Evolutionary conservation across 2,113 vertebrate genomes (phyloP).

Genomic region (Nymphicus hollandicus): DNA sequence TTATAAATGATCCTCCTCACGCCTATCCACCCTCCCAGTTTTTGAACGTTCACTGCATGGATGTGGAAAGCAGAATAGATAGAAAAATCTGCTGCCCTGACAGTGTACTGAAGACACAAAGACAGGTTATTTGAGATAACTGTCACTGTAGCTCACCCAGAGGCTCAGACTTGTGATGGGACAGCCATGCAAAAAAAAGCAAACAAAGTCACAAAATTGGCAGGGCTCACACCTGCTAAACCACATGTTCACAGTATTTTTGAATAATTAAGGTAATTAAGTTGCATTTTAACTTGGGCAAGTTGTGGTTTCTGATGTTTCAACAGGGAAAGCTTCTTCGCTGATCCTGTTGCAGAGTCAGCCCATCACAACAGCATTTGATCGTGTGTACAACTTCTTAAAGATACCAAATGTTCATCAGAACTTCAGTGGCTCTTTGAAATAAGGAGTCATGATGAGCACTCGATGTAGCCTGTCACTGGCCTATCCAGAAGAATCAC

Average conservation of each 20-base stretch:
- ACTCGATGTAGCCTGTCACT: not conserved
- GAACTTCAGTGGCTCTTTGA: not conserved
- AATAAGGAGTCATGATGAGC: not conserved
- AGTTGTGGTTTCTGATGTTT: not conserved
- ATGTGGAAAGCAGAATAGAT: not conserved
- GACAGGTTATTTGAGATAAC: not conserved
- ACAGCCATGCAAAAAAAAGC: not conserved
- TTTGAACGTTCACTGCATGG: not conserved
- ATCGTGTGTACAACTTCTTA: not conserved
- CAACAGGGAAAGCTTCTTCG: not conserved
- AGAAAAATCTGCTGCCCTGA: not conserved
- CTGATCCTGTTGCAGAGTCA: not conserved
- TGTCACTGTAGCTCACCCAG: rapidly evolving
- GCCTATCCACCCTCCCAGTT: not conserved
- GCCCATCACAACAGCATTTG: not conserved
- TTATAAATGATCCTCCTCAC: not conserved
- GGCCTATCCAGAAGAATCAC: not conserved
- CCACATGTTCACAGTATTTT: not conserved
- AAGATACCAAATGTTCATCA: not conserved
- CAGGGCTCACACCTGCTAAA: not conserved
- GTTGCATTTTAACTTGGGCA: not conserved
- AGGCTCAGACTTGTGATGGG: not conserved
- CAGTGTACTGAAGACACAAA: not conserved
- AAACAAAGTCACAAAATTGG: not conserved
- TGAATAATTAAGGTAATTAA: not conserved